Evolutionary conservation across 2,888 invertebrate species (phyloP).

Genomic region (Drosophila lutescens): DNA sequence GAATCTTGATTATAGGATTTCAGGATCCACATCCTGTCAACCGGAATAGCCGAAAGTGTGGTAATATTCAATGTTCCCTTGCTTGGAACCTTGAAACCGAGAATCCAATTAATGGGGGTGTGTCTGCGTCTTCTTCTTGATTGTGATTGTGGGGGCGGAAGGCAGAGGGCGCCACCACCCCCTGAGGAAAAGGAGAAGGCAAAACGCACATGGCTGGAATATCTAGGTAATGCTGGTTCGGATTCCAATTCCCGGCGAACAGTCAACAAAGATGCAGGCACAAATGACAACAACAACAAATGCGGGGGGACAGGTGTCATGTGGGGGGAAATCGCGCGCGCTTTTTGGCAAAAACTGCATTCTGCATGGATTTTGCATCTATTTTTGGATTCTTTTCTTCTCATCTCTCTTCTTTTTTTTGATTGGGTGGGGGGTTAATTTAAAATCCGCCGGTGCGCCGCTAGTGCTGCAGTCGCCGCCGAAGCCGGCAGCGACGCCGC

Average conservation of each 20-base stretch:
- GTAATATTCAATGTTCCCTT: background rate
- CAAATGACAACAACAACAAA: slow-evolving; percentile 15
- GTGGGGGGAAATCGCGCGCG: slow-evolving; percentile 30
- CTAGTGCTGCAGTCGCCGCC: slow-evolving; percentile 7
- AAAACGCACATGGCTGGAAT: slow-evolving; percentile 21
- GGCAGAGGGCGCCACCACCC: slow-evolving; percentile 4
- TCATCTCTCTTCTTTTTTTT: background rate
- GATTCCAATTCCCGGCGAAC: slow-evolving; percentile 2
- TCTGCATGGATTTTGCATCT: slow-evolving; percentile 9
- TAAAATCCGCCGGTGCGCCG: slow-evolving; percentile 2
- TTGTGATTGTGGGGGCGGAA: background rate
- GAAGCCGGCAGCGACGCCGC: slow-evolving; percentile 12
- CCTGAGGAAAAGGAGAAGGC: background rate
- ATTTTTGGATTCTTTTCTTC: slow-evolving; percentile 9
- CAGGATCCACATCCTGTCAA: background rate
- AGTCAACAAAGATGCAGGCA: slow-evolving; percentile 22
- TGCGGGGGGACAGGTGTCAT: slow-evolving; percentile 23
- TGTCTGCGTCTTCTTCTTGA: slow-evolving; percentile 27
- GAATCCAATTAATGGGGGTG: slow-evolving; percentile 32
- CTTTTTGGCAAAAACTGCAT: slow-evolving; percentile 28
- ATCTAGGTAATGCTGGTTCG: slow-evolving; percentile 5
- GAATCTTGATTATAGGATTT: background rate
- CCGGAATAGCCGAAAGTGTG: background rate
- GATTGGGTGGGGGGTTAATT: background rate
- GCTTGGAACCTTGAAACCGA: slow-evolving; percentile 5